phyloP scores from a whole-genome alignment of 2,113 vertebrate species.

The Podilymbus podiceps region DNA sequence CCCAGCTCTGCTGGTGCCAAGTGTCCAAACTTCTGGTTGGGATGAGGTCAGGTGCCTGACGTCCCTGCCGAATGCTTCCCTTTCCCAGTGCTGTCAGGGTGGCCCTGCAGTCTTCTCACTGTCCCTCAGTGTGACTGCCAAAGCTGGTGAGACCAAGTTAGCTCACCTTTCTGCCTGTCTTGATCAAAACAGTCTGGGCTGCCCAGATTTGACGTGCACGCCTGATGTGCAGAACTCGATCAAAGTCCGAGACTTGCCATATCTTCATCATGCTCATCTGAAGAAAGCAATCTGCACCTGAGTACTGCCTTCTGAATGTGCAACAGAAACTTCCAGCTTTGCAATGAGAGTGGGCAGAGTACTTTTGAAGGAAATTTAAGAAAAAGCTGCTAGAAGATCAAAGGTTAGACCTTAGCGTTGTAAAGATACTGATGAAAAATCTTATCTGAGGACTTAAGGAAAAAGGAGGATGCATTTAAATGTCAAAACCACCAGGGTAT shows the following conservation, averaged over 20 bases:
- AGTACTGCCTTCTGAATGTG: neutral
- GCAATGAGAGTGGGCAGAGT: neutral
- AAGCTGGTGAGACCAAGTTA: neutral
- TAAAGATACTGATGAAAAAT: conserved; percentile 6
- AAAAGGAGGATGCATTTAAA: neutral
- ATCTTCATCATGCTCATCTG: neutral
- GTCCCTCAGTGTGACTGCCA: neutral
- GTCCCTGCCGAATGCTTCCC: neutral
- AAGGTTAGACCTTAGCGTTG: neutral
- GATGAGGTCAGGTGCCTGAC: neutral
- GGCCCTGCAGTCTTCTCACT: neutral
- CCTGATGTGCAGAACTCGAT: neutral
- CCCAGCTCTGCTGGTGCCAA: neutral
- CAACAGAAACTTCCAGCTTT: neutral
- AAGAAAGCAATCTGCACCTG: neutral
- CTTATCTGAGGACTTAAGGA: neutral
- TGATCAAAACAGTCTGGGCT: neutral
- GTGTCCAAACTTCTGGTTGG: neutral
- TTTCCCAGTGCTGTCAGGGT: neutral
- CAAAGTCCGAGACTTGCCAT: neutral
- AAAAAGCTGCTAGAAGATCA: neutral
- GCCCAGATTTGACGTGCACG: neutral
- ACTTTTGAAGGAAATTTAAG: neutral
- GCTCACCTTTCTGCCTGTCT: neutral
- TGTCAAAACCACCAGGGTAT: neutral